Base-by-base conservation (phyloP, 2,888 invertebrate genomes). In the Pheosia tremula region DNA sequence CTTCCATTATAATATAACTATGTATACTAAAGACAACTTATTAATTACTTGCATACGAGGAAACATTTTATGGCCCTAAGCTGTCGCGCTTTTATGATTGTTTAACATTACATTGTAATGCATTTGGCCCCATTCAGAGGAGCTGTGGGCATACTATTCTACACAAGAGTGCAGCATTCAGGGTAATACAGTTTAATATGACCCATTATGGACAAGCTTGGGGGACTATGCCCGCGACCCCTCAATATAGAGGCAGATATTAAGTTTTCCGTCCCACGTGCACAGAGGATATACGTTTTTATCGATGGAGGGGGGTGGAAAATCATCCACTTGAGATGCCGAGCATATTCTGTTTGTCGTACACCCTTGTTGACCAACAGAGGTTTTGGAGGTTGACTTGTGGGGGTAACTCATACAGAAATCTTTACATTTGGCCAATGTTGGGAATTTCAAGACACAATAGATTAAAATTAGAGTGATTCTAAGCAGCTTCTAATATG, bases 61-160 rank as follows among this genome's bases (percentile, higher is more conserved):
- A 58, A 58, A 55, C 54, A 61, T 67, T 64, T 58, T 60, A 64
- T 39, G 37, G 9, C 24, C 11, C 5, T 39, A 10, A 61, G 67
- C 61, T 43, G 62, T 64, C 56, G 61, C 8, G 3, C 7, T 57
- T 67, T 69, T 64, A 67, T 59, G 62, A 62, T 52, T 43, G 53
- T 58, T 61, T 56, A 62, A 64, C 54, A 59, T 67, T 62, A 36
- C 55, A 62, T 41, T 58, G 43, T 60, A 61, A 61, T 62, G 56
- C 60, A 64, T 56, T 24, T 53, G 53, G 7, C 13, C 57, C 53
- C 54, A 11, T 59, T 62, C 13, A 38, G 13, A 53, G 54, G 57
- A 10, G 53, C 53, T 10, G 67, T 70, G 70, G 57, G 53, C 52
- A 37, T 11, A 53, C 37, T 37, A 38, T 36, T 11, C 3, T 53